Percentiles rank a stretch among this genome's conserved stretches.
These are phyloP conservation scores for Dasysyrphus albostriatus DNA, from an alignment of 2,888 invertebrate genomes.

Conservation along the genomic window DNA sequence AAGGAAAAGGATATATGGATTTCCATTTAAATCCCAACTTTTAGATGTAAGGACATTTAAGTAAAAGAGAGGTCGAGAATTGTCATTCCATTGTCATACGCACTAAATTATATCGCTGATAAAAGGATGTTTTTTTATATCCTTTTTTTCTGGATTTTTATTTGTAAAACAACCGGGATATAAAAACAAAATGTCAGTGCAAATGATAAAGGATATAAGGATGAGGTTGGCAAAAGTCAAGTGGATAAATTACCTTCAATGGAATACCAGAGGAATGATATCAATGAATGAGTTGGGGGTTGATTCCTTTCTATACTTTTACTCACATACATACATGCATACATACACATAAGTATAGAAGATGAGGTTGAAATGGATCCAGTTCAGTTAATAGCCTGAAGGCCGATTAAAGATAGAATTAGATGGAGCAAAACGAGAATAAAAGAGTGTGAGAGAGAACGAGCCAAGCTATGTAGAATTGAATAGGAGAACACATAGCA, in stretches of 20 bases:
- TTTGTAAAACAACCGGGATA: slow-evolving; percentile 38
- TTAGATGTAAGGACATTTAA: slow-evolving; percentile 25
- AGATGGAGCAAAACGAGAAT: background rate
- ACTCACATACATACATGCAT: background rate
- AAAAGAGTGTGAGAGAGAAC: background rate
- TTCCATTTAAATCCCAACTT: slow-evolving; percentile 37
- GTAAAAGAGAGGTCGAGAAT: background rate
- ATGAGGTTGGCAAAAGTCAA: slow-evolving; percentile 19
- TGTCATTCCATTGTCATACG: slow-evolving; percentile 2
- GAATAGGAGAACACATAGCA: slow-evolving; percentile 1
- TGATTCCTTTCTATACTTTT: background rate
- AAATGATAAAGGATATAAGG: slow-evolving; percentile 35
- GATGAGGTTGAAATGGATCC: slow-evolving; percentile 43
- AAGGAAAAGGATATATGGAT: slow-evolving; percentile 34
- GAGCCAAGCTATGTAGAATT: background rate
- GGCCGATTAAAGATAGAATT: slow-evolving; percentile 53
- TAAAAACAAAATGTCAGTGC: slow-evolving; percentile 60
- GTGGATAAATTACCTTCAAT: slow-evolving; percentile 23
- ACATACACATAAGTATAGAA: background rate
- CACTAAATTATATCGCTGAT: slow-evolving; percentile 42
- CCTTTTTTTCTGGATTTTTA: slow-evolving; percentile 1
- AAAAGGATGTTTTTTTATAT: slow-evolving; percentile 33
- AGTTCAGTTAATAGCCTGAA: slow-evolving; percentile 66
- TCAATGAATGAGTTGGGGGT: slow-evolving; percentile 11
- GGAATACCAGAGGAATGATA: slow-evolving; percentile 7